phyloP scores from a whole-genome alignment of 2,888 invertebrate genomes.

The Tineola bisselliella region DNA sequence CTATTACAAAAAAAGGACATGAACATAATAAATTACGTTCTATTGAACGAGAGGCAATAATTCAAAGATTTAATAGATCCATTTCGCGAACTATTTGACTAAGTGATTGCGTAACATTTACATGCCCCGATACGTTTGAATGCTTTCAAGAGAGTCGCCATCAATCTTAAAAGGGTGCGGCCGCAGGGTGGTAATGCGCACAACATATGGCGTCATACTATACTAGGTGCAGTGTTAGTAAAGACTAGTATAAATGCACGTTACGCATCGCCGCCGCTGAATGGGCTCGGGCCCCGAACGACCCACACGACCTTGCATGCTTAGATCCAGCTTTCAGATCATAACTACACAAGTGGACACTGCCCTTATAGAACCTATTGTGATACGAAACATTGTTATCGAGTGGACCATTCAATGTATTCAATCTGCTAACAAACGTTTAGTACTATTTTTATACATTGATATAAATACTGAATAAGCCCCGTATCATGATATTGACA shows the following conservation, averaged over 20 bases:
- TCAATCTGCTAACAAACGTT: background rate
- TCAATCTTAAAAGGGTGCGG: constrained; percentile 60
- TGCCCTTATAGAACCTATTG: constrained; percentile 7
- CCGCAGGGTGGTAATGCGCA: constrained; percentile 45
- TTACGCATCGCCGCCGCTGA: constrained; percentile 44
- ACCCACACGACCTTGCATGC: background rate
- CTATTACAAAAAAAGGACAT: background rate
- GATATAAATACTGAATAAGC: background rate
- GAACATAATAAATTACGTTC: background rate
- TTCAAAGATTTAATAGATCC: constrained; percentile 1
- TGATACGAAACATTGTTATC: background rate
- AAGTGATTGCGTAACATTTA: constrained; percentile 64
- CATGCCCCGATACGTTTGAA: constrained; percentile 62
- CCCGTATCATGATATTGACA: background rate
- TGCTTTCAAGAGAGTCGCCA: constrained; percentile 44
- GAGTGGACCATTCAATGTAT: background rate
- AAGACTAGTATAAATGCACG: constrained; percentile 17
- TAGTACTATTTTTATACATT: background rate
- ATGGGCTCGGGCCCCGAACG: constrained; percentile 27
- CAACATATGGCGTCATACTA: constrained; percentile 52
- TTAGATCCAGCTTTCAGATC: constrained; percentile 14
- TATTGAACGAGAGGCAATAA: constrained; percentile 5
- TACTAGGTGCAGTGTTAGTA: background rate
- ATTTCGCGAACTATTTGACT: constrained; percentile 50
- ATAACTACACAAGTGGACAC: constrained; percentile 45